phyloP scores from a whole-genome alignment of 2,113 vertebrate species.

The Gymnocephalus cernua region DNA sequence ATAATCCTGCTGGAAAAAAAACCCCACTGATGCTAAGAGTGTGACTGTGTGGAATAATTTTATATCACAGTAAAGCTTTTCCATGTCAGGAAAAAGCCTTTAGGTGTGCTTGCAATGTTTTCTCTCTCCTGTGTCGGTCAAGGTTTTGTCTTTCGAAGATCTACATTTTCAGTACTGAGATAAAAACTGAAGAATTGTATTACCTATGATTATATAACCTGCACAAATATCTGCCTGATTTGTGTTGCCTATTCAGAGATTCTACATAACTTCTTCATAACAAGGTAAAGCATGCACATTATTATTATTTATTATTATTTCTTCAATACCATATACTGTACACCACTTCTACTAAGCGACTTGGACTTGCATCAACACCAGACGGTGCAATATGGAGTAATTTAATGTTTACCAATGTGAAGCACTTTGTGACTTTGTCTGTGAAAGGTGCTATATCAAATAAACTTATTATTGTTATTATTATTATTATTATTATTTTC shows the following conservation, averaged over 20 bases:
- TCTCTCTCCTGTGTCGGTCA: neutral
- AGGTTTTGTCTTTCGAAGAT: neutral
- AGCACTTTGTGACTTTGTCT: too few species aligned
- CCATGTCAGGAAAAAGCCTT: neutral
- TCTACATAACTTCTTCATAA: neutral
- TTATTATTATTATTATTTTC: too few species aligned
- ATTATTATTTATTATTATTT: too few species aligned
- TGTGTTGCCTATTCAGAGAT: neutral
- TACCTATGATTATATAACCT: neutral
- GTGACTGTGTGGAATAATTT: slow-evolving; percentile 3
- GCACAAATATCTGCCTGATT: neutral
- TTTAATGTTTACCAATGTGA: too few species aligned
- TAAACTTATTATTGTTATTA: too few species aligned
- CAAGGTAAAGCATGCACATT: neutral
- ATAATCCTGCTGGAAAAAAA: slow-evolving; percentile 52
- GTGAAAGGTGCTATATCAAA: too few species aligned
- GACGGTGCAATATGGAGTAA: neutral
- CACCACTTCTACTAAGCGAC: neutral
- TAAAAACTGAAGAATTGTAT: neutral
- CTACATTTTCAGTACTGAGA: neutral
- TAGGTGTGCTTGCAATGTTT: neutral
- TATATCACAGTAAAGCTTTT: neutral
- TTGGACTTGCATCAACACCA: neutral
- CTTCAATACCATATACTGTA: neutral
- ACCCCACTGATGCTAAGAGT: neutral